These are phyloP conservation scores for Acromyrmex echinatior DNA, from an alignment of 1,140 invertebrate species.

Conservation along the genomic window DNA sequence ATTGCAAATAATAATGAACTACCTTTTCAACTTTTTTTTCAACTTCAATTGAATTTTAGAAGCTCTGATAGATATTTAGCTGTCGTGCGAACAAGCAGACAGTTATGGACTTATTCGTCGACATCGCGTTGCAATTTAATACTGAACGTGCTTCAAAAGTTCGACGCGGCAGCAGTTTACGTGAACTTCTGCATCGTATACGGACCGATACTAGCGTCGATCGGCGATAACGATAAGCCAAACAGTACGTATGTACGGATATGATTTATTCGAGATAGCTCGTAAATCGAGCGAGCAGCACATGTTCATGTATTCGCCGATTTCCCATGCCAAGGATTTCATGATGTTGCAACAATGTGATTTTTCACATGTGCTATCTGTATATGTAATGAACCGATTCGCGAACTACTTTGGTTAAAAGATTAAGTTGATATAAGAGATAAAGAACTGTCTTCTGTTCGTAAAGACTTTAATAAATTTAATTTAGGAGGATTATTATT, in stretches of 20 bases:
- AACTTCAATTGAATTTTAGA: conserved; percentile 11
- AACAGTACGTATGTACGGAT: conserved; percentile 27
- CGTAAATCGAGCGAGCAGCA: conserved; percentile 68
- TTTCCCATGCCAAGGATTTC: conserved; percentile 66
- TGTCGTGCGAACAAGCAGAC: conserved; percentile 16
- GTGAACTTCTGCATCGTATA: conserved; percentile 30
- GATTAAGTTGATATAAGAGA: background rate
- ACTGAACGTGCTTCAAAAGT: conserved; percentile 42
- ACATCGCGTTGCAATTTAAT: conserved; percentile 34
- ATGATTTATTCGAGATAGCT: conserved; percentile 73
- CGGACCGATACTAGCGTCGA: conserved; percentile 52
- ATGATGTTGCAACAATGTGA: conserved; percentile 40
- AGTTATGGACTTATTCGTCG: conserved; percentile 26
- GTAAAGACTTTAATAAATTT: background rate
- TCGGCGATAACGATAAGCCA: conserved; percentile 68
- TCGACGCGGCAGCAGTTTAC: conserved; percentile 42
- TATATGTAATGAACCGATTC: background rate
- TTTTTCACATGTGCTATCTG: conserved; percentile 27
- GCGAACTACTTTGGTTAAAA: background rate
- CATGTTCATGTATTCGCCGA: conserved; percentile 57
- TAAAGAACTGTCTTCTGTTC: background rate
- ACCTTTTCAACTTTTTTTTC: background rate
- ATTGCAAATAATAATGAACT: background rate
- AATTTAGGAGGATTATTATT: background rate
- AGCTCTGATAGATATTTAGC: conserved; percentile 32